Evolutionary conservation across 1,140 invertebrate species (phyloP).

Genomic region (Ceratosolen solmsi): DNA sequence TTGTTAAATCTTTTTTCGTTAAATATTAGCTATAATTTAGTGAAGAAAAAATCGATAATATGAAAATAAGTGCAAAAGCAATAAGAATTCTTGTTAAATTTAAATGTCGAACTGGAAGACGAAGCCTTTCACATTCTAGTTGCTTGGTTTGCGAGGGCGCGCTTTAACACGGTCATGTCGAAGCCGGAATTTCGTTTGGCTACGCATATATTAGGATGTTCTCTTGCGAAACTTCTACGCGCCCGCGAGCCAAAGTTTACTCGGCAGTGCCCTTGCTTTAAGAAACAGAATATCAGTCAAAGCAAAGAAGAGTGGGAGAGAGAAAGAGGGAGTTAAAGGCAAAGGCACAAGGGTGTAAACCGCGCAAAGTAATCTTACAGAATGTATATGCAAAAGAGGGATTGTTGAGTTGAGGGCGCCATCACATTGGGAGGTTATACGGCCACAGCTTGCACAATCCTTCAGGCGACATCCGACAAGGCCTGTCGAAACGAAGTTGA

Average conservation of each 20-base stretch:
- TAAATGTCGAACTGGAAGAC: conserved; percentile 38
- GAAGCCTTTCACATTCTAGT: not conserved
- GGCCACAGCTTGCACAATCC: conserved; percentile 71
- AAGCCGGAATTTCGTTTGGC: conserved; percentile 69
- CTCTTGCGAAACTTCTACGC: conserved; percentile 56
- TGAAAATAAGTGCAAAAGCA: not conserved
- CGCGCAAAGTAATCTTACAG: conserved; percentile 75
- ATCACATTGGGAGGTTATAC: conserved; percentile 34
- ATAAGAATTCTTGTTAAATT: conserved; percentile 43
- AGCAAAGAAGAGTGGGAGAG: conserved; percentile 54
- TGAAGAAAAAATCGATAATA: too few species aligned
- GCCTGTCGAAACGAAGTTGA: conserved; percentile 15
- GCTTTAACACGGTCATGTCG: conserved; percentile 63
- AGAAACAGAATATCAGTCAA: conserved; percentile 48
- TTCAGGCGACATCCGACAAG: conserved; percentile 64
- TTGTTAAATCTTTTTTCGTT: too few species aligned
- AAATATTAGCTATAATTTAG: too few species aligned
- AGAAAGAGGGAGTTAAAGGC: conserved; percentile 46
- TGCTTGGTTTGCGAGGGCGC: conserved; percentile 56
- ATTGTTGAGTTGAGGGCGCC: conserved; percentile 59
- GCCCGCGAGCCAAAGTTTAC: conserved; percentile 34
- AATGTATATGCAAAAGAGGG: conserved; percentile 75
- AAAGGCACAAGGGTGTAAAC: conserved; percentile 70
- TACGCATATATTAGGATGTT: conserved; percentile 71
- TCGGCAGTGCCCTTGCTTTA: not conserved